These are phyloP conservation scores for Cephus cinctus DNA, from an alignment of 1,140 invertebrate genomes.

Conservation along the genomic window DNA sequence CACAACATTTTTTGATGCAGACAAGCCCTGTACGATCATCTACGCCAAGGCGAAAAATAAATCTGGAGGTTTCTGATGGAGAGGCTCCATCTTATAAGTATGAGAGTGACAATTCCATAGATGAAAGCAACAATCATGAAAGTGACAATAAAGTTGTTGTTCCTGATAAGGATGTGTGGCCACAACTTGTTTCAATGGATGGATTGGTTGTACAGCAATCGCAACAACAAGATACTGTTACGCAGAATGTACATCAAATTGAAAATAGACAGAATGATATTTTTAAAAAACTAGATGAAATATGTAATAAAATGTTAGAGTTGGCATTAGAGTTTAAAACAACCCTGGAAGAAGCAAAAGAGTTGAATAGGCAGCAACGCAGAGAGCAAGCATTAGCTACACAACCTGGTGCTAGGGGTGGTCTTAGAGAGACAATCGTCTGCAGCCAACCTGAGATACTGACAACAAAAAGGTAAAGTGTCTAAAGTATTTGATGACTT, in stretches of 20 bases:
- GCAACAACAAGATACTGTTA: slow-evolving; percentile 39
- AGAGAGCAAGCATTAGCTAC: slow-evolving; percentile 67
- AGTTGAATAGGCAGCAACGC: slow-evolving; percentile 64
- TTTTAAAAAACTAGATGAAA: slow-evolving; percentile 70
- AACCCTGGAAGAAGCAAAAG: slow-evolving; percentile 67
- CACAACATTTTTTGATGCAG: slow-evolving; percentile 47
- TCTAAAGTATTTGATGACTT: not conserved
- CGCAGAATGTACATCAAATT: slow-evolving; percentile 36
- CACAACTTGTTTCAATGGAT: slow-evolving; percentile 48
- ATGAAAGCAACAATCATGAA: slow-evolving; percentile 53
- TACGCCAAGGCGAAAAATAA: slow-evolving; percentile 78
- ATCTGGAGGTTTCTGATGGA: slow-evolving; percentile 58
- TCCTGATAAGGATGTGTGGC: slow-evolving; percentile 49
- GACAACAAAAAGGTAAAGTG: slow-evolving; percentile 62
- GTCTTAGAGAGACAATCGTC: slow-evolving; percentile 55
- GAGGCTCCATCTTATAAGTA: slow-evolving; percentile 39
- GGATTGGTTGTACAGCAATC: slow-evolving; percentile 48
- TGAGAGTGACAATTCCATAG: slow-evolving; percentile 50
- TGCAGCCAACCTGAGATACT: slow-evolving; percentile 59
- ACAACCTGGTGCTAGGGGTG: slow-evolving; percentile 46
- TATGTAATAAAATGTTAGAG: slow-evolving; percentile 65
- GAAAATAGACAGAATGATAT: slow-evolving; percentile 53
- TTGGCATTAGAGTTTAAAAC: slow-evolving; percentile 68
- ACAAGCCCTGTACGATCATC: slow-evolving; percentile 87
- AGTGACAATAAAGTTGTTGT: slow-evolving; percentile 47